Conservation (phyloP, 2,888 invertebrate genomes). For the Drosophila limbata region DNA sequence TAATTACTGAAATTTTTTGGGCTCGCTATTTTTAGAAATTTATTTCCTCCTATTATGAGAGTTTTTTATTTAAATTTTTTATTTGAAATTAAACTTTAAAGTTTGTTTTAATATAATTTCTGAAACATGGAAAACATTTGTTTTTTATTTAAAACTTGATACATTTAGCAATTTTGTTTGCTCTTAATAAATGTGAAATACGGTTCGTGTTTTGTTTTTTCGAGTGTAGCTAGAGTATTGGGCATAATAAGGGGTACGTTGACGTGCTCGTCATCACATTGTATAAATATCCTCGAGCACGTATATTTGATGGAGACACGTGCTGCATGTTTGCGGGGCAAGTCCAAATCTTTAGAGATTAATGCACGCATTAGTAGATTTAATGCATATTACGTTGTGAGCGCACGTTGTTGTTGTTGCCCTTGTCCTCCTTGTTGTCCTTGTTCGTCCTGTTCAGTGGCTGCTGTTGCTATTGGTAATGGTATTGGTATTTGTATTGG, state of each 20-base stretch:
- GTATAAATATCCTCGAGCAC: slow-evolving; percentile 84
- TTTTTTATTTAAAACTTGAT: too few species aligned
- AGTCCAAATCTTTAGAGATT: slow-evolving; percentile 81
- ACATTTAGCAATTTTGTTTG: background rate
- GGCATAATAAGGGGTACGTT: slow-evolving; percentile 20
- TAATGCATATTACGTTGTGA: slow-evolving; percentile 82
- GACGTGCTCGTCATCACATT: slow-evolving; percentile 72
- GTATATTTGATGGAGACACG: slow-evolving; percentile 78
- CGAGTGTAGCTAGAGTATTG: slow-evolving; percentile 8
- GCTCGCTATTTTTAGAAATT: too few species aligned
- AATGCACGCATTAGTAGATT: slow-evolving; percentile 85
- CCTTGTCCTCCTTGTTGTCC: slow-evolving; percentile 21
- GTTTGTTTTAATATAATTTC: too few species aligned
- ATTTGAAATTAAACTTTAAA: too few species aligned
- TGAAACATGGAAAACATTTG: too few species aligned
- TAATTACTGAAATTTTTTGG: too few species aligned
- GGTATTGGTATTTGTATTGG: slow-evolving; percentile 24
- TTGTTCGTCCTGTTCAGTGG: background rate
- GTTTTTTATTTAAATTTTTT: too few species aligned
- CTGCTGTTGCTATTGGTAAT: slow-evolving; percentile 18
- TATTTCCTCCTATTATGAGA: too few species aligned
- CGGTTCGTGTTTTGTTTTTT: background rate
- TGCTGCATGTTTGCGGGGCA: slow-evolving; percentile 77
- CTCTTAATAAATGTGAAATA: background rate
- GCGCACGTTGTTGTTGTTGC: slow-evolving; percentile 24